phyloP scores from a whole-genome alignment of 2,888 invertebrate species.

The Dichetophora obliterata region DNA sequence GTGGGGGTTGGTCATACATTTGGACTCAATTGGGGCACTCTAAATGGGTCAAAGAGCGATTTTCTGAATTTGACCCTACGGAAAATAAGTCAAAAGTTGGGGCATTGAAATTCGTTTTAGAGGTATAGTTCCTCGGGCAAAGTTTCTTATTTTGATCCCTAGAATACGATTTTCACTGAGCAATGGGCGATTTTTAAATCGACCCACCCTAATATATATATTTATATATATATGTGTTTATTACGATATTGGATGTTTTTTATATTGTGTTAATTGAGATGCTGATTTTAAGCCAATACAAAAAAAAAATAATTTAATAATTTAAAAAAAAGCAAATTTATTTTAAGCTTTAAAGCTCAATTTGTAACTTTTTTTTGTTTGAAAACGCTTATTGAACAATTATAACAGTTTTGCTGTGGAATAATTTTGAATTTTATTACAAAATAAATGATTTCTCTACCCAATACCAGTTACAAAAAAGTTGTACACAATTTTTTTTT shows the following conservation, averaged over 20 bases:
- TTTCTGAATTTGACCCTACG: too few species aligned
- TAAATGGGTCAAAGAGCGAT: too few species aligned
- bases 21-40: too few species aligned
- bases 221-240: neutral
- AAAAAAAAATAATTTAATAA: too few species aligned
- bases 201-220: neutral
- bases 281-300: neutral
- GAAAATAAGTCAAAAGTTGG: too few species aligned
- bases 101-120: too few species aligned
- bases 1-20: too few species aligned
- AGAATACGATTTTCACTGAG: too few species aligned
- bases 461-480: constrained; percentile 37
- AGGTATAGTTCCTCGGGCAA: too few species aligned
- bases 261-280: neutral
- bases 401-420: constrained; percentile 5
- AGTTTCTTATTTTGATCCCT: too few species aligned
- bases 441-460: constrained; percentile 24
- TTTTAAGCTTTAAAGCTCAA: neutral
- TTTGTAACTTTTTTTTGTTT: neutral
- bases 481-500: constrained; percentile 21
- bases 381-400: neutral
- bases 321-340: neutral
- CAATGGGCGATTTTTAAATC: too few species aligned
- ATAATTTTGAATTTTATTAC: constrained; percentile 6
- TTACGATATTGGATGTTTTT: constrained; percentile 20